Evolutionary conservation across 2,888 invertebrate genomes (phyloP).

Genomic region (Cataglyphis altisquamis): DNA sequence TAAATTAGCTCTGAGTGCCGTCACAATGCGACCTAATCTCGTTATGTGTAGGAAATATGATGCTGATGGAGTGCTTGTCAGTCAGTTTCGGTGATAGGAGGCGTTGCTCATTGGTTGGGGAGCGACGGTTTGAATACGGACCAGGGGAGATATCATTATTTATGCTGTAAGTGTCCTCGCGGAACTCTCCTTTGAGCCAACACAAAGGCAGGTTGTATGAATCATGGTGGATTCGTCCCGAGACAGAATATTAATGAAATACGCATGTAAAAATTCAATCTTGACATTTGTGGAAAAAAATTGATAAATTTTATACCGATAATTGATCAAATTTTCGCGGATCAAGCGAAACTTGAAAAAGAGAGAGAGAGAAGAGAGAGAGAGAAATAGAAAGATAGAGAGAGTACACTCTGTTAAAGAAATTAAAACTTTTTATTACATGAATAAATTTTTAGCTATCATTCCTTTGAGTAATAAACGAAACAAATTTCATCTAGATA

Average conservation of each 20-base stretch:
- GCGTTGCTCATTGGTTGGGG: conserved; percentile 72
- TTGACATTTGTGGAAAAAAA: not conserved
- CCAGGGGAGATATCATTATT: conserved; percentile 81
- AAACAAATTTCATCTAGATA: not conserved
- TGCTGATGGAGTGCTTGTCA: conserved; percentile 79
- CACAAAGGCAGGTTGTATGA: conserved; percentile 64
- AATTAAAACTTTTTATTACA: not conserved
- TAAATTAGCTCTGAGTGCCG: conserved; percentile 80
- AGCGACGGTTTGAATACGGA: conserved; percentile 76
- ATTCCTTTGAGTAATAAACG: not conserved
- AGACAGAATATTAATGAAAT: conserved; percentile 70
- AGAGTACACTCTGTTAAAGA: too few relatives aligned
- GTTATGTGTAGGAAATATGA: conserved; percentile 83
- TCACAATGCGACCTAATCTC: conserved; percentile 83
- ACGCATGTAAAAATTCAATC: conserved; percentile 53
- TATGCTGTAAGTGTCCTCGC: conserved; percentile 75
- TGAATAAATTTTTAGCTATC: not conserved
- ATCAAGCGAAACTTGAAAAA: not conserved
- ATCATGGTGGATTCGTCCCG: conserved; percentile 53
- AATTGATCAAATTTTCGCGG: not conserved
- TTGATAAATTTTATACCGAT: not conserved
- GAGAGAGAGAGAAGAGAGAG: too few relatives aligned
- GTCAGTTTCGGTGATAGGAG: conserved; percentile 71
- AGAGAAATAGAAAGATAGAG: too few relatives aligned
- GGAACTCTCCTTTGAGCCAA: conserved; percentile 63